phyloP scores from a whole-genome alignment of 2,797 vertebrate species.

The Mus spretus region DNA sequence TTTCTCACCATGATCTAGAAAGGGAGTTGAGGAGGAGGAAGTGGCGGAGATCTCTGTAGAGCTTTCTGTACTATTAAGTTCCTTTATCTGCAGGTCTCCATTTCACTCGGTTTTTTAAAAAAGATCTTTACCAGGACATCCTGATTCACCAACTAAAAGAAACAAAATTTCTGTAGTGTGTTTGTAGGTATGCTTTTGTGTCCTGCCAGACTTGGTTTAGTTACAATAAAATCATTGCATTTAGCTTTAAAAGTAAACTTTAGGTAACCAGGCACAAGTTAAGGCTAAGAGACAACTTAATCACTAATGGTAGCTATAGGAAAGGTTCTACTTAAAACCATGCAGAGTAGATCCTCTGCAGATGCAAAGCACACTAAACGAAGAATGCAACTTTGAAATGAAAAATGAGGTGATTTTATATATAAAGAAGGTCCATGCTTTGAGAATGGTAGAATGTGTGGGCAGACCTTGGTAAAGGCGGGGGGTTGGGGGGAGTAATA shows the following conservation, averaged over 20 bases:
- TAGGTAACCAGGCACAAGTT: neutral
- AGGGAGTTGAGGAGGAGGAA: neutral
- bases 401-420: neutral
- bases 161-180: neutral
- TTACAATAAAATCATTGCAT: neutral
- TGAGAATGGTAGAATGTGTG: neutral
- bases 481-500: neutral
- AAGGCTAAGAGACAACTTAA: neutral
- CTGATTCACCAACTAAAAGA: slow-evolving; percentile 4
- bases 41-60: neutral
- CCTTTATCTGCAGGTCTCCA: neutral
- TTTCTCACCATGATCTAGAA: neutral
- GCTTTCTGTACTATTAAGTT: neutral
- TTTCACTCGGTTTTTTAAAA: neutral
- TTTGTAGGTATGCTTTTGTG: slow-evolving; percentile 14
- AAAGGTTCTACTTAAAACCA: neutral
- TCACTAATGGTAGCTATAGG: neutral
- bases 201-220: neutral
- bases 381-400: neutral
- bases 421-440: neutral
- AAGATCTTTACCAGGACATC: neutral
- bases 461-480: neutral
- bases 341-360: neutral
- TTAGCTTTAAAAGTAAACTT: slow-evolving; percentile 30
- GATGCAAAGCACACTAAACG: neutral